These are phyloP conservation scores for Drosophila neonasuta DNA, from an alignment of 2,888 invertebrate species.

Conservation along the genomic window DNA sequence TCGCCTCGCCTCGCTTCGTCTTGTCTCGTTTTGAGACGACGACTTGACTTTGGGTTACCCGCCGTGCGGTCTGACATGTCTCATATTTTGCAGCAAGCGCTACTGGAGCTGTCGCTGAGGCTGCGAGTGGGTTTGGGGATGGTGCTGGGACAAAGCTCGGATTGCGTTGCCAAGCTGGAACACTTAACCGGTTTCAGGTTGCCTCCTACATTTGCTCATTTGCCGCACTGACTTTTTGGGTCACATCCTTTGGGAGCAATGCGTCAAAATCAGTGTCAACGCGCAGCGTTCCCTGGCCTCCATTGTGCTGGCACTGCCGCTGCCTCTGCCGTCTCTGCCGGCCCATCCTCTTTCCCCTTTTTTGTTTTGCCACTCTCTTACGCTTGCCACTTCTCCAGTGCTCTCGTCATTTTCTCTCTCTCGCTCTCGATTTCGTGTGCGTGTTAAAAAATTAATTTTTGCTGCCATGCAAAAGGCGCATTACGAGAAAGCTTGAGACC, in stretches of 20 bases:
- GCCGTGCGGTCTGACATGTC: conserved; percentile 57
- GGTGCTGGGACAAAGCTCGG: conserved; percentile 42
- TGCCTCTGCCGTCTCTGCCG: background rate
- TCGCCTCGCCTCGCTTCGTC: background rate
- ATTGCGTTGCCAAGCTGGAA: conserved; percentile 58
- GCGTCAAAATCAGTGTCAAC: conserved; percentile 81
- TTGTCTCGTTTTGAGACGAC: conserved; percentile 8
- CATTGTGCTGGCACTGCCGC: conserved; percentile 9
- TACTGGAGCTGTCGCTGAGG: conserved; percentile 5
- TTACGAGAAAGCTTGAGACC: conserved; percentile 9
- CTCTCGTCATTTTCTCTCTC: background rate
- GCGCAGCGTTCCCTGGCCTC: conserved; percentile 55
- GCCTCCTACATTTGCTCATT: conserved; percentile 71
- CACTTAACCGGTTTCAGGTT: conserved; percentile 72
- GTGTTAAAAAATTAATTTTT: conserved; percentile 77
- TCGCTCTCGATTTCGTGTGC: conserved; percentile 41
- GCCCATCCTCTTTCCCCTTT: background rate
- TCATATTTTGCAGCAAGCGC: conserved; percentile 60
- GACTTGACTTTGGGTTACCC: conserved; percentile 28
- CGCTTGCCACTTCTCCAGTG: conserved; percentile 1
- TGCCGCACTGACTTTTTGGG: conserved; percentile 78
- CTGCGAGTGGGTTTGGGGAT: conserved; percentile 13
- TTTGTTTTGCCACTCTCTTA: conserved; percentile 4
- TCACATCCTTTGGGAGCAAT: conserved; percentile 80
- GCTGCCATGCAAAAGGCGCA: conserved; percentile 63